Conservation (phyloP, 2,113 vertebrate genomes). For the Halcyon senegalensis region DNA sequence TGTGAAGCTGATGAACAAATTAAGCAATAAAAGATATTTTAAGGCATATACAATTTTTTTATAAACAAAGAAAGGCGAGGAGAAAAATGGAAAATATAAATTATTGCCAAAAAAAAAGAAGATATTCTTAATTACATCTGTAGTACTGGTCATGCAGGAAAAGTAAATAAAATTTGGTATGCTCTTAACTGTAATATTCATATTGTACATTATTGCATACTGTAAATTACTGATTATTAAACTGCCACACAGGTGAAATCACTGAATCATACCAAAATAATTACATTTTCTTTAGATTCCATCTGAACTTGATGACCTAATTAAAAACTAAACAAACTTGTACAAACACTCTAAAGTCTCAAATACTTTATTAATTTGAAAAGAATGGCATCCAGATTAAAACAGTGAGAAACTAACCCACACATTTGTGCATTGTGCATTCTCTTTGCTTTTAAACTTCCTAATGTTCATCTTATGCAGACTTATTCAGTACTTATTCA, state of each 20-base stretch:
- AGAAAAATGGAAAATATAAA: background rate
- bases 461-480: background rate
- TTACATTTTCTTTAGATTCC: background rate
- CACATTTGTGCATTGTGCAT: background rate
- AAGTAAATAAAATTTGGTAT: background rate
- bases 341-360: background rate
- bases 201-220: background rate
- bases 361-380: background rate
- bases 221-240: background rate
- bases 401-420: background rate
- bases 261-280: background rate
- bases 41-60: background rate
- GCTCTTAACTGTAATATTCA: rapidly evolving
- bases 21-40: background rate
- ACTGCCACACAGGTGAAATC: background rate
- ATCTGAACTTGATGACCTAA: background rate
- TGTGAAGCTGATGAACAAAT: background rate
- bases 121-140: background rate
- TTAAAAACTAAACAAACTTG: background rate
- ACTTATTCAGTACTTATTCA: background rate
- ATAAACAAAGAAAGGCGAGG: background rate
- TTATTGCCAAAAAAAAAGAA: background rate
- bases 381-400: background rate
- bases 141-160: background rate
- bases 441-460: background rate